Percentiles rank a stretch among this genome's conserved stretches.
phyloP scores from a whole-genome alignment of 2,113 vertebrate species.

The Cariama cristata region DNA sequence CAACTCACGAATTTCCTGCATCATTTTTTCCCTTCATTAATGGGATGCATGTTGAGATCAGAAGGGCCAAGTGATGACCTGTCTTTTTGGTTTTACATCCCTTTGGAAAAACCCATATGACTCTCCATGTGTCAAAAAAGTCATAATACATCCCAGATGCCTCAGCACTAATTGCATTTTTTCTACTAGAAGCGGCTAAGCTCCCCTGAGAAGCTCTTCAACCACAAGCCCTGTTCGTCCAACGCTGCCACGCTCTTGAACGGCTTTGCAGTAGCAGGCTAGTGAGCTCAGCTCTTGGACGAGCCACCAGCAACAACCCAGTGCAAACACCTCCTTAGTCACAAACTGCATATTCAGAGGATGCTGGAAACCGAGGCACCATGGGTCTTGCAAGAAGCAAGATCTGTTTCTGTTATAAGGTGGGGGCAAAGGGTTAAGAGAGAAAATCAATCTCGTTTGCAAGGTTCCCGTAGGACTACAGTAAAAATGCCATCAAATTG shows the following conservation, averaged over 20 bases:
- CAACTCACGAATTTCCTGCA: conserved; percentile 35
- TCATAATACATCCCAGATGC: conserved; percentile 38
- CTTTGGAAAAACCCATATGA: conserved; percentile 39
- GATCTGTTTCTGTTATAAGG: background rate
- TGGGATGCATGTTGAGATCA: conserved; percentile 45
- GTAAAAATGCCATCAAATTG: background rate
- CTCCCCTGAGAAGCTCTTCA: background rate
- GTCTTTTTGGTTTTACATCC: background rate
- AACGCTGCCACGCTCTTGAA: background rate
- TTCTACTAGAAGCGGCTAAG: background rate
- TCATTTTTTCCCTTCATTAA: background rate
- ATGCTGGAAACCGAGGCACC: accelerated
- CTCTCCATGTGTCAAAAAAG: background rate
- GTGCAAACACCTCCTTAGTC: background rate
- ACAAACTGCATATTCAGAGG: background rate
- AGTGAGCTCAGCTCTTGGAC: background rate
- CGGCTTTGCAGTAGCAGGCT: background rate
- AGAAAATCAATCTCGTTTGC: background rate
- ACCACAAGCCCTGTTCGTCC: background rate
- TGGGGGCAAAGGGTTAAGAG: background rate
- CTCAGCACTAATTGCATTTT: background rate
- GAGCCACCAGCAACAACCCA: background rate
- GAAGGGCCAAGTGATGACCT: conserved; percentile 43
- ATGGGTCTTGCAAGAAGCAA: background rate
- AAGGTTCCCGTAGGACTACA: background rate